phyloP scores from a whole-genome alignment of 2,888 invertebrate genomes.

The Agrilus cyanescens region DNA sequence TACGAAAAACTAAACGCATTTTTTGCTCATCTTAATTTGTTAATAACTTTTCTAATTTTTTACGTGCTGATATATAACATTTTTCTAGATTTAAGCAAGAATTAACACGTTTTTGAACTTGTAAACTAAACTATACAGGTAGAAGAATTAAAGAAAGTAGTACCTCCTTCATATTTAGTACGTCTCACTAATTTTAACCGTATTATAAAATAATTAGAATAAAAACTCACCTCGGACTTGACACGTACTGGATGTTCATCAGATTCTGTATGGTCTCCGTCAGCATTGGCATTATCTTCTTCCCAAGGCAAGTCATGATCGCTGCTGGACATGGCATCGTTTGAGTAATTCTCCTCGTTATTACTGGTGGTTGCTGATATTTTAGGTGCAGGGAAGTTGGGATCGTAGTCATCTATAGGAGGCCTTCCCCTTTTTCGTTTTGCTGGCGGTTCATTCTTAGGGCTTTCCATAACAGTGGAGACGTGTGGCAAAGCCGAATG shows the following conservation, averaged over 20 bases:
- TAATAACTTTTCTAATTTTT: too few species aligned
- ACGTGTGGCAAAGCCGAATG: constrained; percentile 33
- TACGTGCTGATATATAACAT: too few species aligned
- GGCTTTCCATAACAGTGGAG: constrained; percentile 34
- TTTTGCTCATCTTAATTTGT: too few species aligned
- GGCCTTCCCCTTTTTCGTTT: constrained; percentile 56
- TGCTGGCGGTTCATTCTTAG: constrained; percentile 31
- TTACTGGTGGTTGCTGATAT: constrained; percentile 37
- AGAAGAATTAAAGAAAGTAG: too few species aligned
- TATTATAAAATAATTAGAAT: not conserved
- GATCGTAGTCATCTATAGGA: constrained; percentile 50
- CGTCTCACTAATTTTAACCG: too few species aligned
- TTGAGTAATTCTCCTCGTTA: constrained; percentile 31
- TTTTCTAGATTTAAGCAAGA: too few species aligned
- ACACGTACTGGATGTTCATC: constrained; percentile 16
- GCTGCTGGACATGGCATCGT: constrained; percentile 34
- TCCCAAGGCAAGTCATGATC: constrained; percentile 33
- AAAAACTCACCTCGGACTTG: constrained; percentile 13
- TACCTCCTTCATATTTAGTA: too few species aligned
- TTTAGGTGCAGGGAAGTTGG: constrained; percentile 40
- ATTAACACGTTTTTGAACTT: too few species aligned
- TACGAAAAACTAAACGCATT: too few species aligned
- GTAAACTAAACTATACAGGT: too few species aligned
- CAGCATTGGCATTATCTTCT: constrained; percentile 31
- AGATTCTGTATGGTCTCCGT: constrained; percentile 25